Base-by-base conservation (phyloP, 1,140 invertebrate species). In the Drosophila repletoides region DNA sequence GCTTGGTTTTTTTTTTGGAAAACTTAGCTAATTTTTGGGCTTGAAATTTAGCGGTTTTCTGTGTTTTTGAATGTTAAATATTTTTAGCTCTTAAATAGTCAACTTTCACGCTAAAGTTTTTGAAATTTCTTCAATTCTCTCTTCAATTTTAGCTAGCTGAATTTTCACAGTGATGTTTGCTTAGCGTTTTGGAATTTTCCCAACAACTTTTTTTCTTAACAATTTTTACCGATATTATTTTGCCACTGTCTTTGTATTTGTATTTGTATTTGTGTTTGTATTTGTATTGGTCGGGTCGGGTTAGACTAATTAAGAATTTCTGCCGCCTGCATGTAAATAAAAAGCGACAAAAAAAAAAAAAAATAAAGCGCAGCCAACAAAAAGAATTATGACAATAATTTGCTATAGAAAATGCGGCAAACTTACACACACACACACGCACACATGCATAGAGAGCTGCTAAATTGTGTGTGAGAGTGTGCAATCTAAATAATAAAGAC, bases 231-330 rank as follows among this genome's bases (percentile, higher is more conserved):
- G 21, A 51, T 41, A 52, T 38, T 46, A n/a, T n/a, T n/a, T n/a
- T n/a, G n/a, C n/a, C n/a, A n/a, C n/a, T 41, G 19, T 46, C 17
- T 28, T 28, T 5, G 21, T 14, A 29, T 14, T 21, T 46, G 41
- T 46, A 41, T 40, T 43, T 71, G n/a, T n/a, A n/a, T 38, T 46
- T 41, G 19, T 46, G 26, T 28, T 28, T 5, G 21, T 14, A 29
- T 14, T 21, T 46, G 41, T 46, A 41, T 40, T 43, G 66, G n/a
- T n/a, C n/a, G n/a, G n/a, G 53, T 68, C 68, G 60, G 52, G 51
- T 59, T 66, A 61, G 45, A 83, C 77, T 75, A 80, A 84, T 84
- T 80, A 75, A 65, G 80, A 80, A 86, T 86, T 86, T 75, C 68
- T 79, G 72, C 69, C 73, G 73, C 60, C 67, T 69, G 61, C 67